These are phyloP conservation scores for Rhopalosiphum nymphaeae DNA, from an alignment of 2,888 invertebrate genomes.

Conservation along the genomic window DNA sequence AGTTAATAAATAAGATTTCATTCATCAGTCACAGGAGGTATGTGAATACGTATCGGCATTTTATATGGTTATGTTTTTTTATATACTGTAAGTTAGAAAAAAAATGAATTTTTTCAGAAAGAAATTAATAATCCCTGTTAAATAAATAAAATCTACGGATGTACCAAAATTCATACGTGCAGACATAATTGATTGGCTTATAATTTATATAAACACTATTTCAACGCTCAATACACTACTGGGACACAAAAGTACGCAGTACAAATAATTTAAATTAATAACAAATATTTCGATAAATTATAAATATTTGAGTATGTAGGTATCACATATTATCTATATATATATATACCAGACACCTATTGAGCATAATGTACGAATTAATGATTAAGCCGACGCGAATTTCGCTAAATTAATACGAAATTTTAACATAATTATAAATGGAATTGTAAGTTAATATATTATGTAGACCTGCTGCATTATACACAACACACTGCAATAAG, in stretches of 20 bases:
- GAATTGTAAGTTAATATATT: neutral
- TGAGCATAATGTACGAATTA: neutral
- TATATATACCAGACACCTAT: no score
- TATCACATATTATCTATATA: neutral
- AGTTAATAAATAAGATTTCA: neutral
- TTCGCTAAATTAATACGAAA: neutral
- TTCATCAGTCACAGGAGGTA: neutral
- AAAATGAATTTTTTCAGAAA: neutral
- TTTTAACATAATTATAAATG: neutral
- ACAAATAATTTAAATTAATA: neutral
- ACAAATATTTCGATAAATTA: neutral
- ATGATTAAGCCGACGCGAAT: neutral
- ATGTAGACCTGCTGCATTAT: neutral
- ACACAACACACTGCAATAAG: neutral
- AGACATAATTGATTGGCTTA: neutral
- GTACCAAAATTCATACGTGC: neutral
- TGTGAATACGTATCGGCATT: neutral
- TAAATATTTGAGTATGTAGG: neutral
- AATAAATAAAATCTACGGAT: neutral
- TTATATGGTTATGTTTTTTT: neutral
- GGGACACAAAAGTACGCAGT: neutral
- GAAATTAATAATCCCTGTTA: neutral
- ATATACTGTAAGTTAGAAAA: no score
- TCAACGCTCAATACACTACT: neutral
- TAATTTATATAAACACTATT: neutral